These are phyloP conservation scores for Actenoides lindsayi DNA, from an alignment of 2,113 vertebrate genomes.

Conservation along the genomic window DNA sequence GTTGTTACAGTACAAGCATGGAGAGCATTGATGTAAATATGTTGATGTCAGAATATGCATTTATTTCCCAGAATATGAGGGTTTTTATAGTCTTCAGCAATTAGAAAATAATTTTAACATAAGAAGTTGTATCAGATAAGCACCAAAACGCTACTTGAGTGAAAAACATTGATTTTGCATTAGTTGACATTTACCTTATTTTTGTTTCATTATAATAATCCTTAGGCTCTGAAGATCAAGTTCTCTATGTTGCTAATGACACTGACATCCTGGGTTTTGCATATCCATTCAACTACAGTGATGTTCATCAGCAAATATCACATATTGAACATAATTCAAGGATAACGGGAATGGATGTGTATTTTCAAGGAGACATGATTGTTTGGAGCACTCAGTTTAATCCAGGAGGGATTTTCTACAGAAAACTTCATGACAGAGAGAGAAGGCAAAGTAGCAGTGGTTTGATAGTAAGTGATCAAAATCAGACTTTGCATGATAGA, in stretches of 20 bases:
- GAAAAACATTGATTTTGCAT: slow-evolving; percentile 31
- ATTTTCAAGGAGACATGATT: slow-evolving; percentile 95
- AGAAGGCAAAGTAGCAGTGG: slow-evolving; percentile 88
- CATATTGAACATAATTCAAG: slow-evolving; percentile 97
- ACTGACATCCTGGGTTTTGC: slow-evolving; percentile 99
- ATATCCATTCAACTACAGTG: slow-evolving; percentile 98
- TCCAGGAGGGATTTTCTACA: slow-evolving; percentile 98
- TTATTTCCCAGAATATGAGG: neutral
- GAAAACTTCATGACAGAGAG: slow-evolving; percentile 85
- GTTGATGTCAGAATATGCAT: neutral
- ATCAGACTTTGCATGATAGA: neutral
- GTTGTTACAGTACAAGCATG: neutral
- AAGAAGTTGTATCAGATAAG: neutral
- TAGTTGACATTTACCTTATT: slow-evolving; percentile 80
- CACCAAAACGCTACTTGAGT: slow-evolving; percentile 27
- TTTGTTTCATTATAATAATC: slow-evolving; percentile 82
- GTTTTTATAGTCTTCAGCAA: neutral
- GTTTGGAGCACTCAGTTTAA: slow-evolving; percentile 99
- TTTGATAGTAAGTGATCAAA: slow-evolving; percentile 91
- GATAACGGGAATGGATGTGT: slow-evolving; percentile 95
- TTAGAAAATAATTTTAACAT: neutral
- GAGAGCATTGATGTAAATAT: neutral
- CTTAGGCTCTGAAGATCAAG: slow-evolving; percentile 97
- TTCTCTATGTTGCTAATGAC: slow-evolving; percentile 99
- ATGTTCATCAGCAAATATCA: slow-evolving; percentile 91